Conservation (phyloP, 1,140 invertebrate species). For the Neodiprion lecontei region DNA sequence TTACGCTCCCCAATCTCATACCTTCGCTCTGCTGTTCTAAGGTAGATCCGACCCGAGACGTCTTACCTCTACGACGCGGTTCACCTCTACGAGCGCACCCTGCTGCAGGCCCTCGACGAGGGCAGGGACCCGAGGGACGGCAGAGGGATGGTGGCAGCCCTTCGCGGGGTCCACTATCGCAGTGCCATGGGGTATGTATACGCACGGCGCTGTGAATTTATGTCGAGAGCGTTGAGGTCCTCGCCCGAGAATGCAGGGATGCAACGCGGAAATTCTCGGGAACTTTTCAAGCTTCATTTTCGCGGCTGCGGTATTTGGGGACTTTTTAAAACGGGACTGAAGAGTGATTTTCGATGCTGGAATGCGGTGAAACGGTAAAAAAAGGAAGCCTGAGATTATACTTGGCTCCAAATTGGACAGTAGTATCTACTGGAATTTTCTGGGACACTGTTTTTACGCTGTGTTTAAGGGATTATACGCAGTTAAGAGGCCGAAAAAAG, state of each 20-base stretch:
- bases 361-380: no score
- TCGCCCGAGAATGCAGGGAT: slow-evolving; percentile 11
- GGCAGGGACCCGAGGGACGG: slow-evolving; percentile 76
- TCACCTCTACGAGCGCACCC: slow-evolving; percentile 80
- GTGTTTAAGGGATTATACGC: no score
- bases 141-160: slow-evolving; percentile 71
- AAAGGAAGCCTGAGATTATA: no score
- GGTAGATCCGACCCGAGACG: slow-evolving; percentile 84
- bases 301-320: no score
- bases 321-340: no score
- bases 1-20: slow-evolving; percentile 10
- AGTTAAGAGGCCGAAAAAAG: no score
- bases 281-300: slow-evolving; percentile 8
- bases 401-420: no score
- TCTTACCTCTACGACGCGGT: slow-evolving; percentile 93
- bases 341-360: no score
- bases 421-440: no score
- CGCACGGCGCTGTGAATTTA: slow-evolving; percentile 10
- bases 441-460: no score
- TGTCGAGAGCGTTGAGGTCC: slow-evolving; percentile 17
- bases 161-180: slow-evolving; percentile 78
- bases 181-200: slow-evolving; percentile 83
- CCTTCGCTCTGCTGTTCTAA: slow-evolving; percentile 42
- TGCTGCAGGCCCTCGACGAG: slow-evolving; percentile 71
- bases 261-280: slow-evolving; percentile 10